These are phyloP conservation scores for Agrilus mali DNA, from an alignment of 2,888 invertebrate genomes.

Conservation along the genomic window DNA sequence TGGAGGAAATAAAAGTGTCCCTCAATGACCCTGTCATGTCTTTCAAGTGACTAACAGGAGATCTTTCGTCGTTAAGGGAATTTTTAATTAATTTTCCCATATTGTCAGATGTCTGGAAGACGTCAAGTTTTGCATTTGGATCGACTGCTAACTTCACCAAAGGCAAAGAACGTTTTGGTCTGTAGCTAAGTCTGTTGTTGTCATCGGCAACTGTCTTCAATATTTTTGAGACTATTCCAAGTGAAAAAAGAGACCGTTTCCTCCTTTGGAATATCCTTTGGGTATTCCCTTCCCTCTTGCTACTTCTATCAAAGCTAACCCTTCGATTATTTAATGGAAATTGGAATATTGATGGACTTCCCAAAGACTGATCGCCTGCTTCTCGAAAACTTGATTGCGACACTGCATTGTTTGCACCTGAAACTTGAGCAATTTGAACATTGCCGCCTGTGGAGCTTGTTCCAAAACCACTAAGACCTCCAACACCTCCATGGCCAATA, in stretches of 20 bases:
- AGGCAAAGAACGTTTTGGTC: conserved; percentile 12
- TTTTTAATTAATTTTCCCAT: conserved; percentile 25
- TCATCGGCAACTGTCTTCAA: background rate
- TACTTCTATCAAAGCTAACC: no score
- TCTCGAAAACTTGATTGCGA: background rate
- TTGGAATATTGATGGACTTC: background rate
- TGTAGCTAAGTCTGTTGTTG: background rate
- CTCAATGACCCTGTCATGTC: conserved; percentile 28
- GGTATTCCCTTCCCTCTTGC: no score
- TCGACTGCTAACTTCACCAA: conserved; percentile 18
- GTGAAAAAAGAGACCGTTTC: background rate
- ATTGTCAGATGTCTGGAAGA: conserved; percentile 30
- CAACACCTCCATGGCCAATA: background rate
- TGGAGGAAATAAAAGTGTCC: conserved; percentile 25
- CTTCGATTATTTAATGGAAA: background rate
- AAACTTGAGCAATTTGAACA: background rate
- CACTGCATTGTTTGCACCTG: background rate
- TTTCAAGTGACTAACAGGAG: conserved; percentile 29
- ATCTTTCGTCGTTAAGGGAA: conserved; percentile 27
- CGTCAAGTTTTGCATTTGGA: conserved; percentile 26
- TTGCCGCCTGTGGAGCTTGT: background rate
- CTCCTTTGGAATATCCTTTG: background rate
- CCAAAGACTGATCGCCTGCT: background rate
- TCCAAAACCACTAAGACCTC: background rate
- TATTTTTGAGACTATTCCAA: background rate